Evolutionary conservation across 1,140 invertebrate genomes (phyloP).

Genomic region (Penaeus indicus): DNA sequence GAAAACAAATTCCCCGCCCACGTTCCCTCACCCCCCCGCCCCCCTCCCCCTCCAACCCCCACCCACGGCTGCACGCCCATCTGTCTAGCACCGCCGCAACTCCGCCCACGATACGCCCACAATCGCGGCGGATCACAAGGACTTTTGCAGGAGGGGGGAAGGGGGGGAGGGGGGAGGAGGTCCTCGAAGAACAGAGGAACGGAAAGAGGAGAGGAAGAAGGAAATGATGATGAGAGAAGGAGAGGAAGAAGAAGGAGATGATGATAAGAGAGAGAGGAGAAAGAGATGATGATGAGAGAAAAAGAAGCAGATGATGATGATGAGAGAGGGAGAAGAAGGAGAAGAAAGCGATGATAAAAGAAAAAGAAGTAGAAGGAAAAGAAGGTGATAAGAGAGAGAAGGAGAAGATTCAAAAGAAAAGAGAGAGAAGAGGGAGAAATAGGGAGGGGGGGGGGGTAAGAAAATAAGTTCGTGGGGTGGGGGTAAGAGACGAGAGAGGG

Average conservation of each 20-base stretch:
- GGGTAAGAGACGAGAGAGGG: neutral
- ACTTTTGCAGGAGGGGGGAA: neutral
- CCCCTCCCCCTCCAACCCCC: no score
- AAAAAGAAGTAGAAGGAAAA: neutral
- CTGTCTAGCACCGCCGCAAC: no score
- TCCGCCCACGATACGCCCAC: no score
- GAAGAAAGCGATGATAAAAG: neutral
- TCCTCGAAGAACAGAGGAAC: neutral
- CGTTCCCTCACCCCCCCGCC: no score
- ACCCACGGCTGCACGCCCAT: no score
- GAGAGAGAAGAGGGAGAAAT: neutral
- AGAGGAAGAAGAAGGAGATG: conserved; percentile 16
- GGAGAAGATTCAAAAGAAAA: neutral
- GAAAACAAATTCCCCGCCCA: no score
- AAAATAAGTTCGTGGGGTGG: neutral
- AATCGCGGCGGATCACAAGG: neutral
- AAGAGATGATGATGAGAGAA: neutral
- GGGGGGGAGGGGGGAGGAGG: neutral
- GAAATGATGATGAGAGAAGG: neutral
- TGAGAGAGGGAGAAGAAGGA: neutral
- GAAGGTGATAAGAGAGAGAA: neutral
- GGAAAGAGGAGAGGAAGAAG: no score
- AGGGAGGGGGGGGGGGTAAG: neutral
- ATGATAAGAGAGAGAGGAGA: neutral
- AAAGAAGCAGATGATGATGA: neutral